These are phyloP conservation scores for Chloromyia formosa DNA, from an alignment of 2,888 invertebrate genomes.

Conservation along the genomic window DNA sequence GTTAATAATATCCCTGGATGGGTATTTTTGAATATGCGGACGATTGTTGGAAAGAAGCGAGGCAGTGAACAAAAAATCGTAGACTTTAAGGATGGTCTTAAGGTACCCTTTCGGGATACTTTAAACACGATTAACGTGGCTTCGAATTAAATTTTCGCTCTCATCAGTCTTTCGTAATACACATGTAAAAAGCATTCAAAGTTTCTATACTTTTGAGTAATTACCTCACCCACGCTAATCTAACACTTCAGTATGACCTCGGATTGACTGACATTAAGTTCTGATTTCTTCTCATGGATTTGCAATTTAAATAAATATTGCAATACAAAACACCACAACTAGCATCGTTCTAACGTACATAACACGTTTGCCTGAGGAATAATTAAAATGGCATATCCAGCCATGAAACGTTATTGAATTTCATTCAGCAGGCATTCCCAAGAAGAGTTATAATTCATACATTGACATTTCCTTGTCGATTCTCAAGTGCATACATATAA, in stretches of 20 bases:
- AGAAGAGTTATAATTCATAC: constrained; percentile 33
- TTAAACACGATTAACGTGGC: too few species aligned
- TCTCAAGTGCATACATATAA: background rate
- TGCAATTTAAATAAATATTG: background rate
- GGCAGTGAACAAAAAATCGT: too few species aligned
- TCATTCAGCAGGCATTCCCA: constrained; percentile 14
- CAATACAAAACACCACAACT: constrained; percentile 3
- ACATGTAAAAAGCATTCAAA: too few species aligned
- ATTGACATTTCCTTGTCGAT: constrained; percentile 36
- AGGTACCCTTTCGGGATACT: too few species aligned
- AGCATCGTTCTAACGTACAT: background rate
- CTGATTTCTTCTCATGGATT: background rate
- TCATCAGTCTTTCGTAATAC: too few species aligned
- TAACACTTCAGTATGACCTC: too few species aligned
- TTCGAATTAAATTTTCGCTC: too few species aligned
- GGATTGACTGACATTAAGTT: constrained; percentile 9
- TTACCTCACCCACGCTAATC: too few species aligned
- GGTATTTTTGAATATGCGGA: too few species aligned
- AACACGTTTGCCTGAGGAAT: background rate
- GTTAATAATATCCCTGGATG: background rate
- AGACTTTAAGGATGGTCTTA: too few species aligned
- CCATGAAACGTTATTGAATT: background rate
- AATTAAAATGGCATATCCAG: constrained; percentile 14
- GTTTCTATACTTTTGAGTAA: too few species aligned
- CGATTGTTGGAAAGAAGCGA: too few species aligned